Percentiles rank a stretch among this genome's conserved stretches.
phyloP scores from a whole-genome alignment of 2,888 invertebrate species.

The Cantharis rufa region DNA sequence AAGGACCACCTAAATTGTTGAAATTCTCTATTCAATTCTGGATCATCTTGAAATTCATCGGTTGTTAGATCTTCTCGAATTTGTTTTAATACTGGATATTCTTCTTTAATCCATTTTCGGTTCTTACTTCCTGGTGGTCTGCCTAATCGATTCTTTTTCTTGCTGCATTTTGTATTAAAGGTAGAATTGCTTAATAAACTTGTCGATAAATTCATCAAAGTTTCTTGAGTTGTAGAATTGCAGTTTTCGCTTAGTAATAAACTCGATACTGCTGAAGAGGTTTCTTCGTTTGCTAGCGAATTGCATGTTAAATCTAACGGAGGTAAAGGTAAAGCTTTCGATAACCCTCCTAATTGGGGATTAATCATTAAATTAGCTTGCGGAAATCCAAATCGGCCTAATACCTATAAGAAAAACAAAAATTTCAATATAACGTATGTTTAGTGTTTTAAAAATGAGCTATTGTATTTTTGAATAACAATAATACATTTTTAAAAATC shows the following conservation, averaged over 20 bases:
- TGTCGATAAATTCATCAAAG: conserved; percentile 1
- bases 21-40: conserved; percentile 51
- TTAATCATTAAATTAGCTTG: conserved; percentile 54
- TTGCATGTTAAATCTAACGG: conserved; percentile 23
- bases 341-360: conserved; percentile 52
- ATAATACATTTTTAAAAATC: no score
- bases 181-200: neutral
- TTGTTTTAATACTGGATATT: conserved; percentile 23
- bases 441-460: no score
- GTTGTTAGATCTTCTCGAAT: conserved; percentile 32
- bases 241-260: conserved; percentile 23
- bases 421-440: neutral
- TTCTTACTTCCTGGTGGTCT: conserved; percentile 43
- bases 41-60: conserved; percentile 53
- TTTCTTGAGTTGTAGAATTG: neutral
- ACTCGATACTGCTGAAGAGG: conserved; percentile 26
- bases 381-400: conserved; percentile 52
- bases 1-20: conserved; percentile 48
- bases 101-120: conserved; percentile 30
- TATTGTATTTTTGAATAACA: no score
- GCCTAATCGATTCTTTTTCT: conserved; percentile 37
- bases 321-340: conserved; percentile 40
- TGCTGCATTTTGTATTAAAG: conserved; percentile 9
- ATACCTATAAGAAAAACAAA: conserved; percentile 41
- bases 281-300: conserved; percentile 25